Evolutionary conservation across 2,113 vertebrate species (phyloP).

Genomic region (Tamias sibiricus): DNA sequence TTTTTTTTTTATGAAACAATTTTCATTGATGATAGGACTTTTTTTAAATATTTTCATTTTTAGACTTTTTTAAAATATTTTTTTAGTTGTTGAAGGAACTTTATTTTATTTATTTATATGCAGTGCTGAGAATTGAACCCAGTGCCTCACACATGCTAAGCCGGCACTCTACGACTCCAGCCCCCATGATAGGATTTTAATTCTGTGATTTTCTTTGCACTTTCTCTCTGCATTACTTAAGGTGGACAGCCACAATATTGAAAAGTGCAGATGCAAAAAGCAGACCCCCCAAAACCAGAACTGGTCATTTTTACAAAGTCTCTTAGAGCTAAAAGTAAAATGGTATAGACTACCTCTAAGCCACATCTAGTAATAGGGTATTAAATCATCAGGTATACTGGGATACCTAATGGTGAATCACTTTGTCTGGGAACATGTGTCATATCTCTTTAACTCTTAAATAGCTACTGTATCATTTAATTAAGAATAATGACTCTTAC

Average conservation of each 20-base stretch:
- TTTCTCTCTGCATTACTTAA: background rate
- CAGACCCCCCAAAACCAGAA: background rate
- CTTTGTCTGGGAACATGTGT: conserved; percentile 32
- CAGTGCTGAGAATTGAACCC: no score
- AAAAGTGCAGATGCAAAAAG: background rate
- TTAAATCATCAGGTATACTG: conserved; percentile 9
- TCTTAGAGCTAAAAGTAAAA: background rate
- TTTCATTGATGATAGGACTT: background rate
- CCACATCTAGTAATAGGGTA: background rate
- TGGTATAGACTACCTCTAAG: background rate
- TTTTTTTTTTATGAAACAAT: background rate
- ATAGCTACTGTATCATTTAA: background rate
- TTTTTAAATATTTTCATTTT: no score
- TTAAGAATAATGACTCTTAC: conserved; percentile 22
- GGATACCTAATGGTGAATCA: conserved; percentile 32
- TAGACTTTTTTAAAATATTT: no score
- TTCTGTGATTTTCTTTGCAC: background rate
- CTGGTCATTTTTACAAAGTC: background rate
- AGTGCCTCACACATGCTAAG: no score
- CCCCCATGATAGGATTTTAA: background rate
- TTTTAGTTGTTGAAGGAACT: no score
- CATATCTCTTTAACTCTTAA: conserved; percentile 30
- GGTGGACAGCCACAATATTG: background rate
- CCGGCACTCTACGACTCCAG: no score
- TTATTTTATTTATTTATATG: no score